Evolutionary conservation across 2,113 vertebrate species (phyloP), one percentile per base, ranked within the genome.

Genomic region (Apus apus): DNA sequence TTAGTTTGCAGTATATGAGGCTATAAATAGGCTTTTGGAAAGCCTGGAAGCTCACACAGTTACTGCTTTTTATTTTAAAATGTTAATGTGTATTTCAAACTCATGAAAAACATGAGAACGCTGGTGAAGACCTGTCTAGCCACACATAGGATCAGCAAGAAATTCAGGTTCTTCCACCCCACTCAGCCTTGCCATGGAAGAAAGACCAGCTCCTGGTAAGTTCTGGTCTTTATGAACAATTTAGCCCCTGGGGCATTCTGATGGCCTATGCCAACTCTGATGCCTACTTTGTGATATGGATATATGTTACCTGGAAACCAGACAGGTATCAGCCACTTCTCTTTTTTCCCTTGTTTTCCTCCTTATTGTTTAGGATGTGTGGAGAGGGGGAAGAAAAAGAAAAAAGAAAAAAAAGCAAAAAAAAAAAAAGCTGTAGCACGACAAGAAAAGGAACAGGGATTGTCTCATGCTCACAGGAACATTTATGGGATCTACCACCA

Each of bases 161-260:
- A 96, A 91, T 94, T 96, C 96, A 93, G 87, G 96, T 96, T 96
- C 85, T 91, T 94, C 87, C 62, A 87, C 82, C 62, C 25, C 71
- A 76, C 91, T 89, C 85, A 91, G 54, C 74, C 89, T 79, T 93
- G 61, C 84, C 66, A 20, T 54, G 62, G 84, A 87, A 62, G 77
- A 96, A 91, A 91, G 84, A 96, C 78, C 80, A 96, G 91, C 71
- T 93, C 70, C 54, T 66, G 30, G 54, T 88, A 72, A 53, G 65
- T 93, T 89, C 84, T 94, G 84, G 86, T 8, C 68, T 91, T 89
- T 78, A 89, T 89, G 80, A 96, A 95, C 70, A 85, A 60, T 79
- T 82, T 50, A 89, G 62, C 40, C 81, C 62, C 14, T 22, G 5
- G 80, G 95, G 93, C 58, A 19, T 34, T 81, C 50, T 2, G 3